Evolutionary conservation across 1,140 invertebrate species (phyloP).

Genomic region (Panulirus ornatus): DNA sequence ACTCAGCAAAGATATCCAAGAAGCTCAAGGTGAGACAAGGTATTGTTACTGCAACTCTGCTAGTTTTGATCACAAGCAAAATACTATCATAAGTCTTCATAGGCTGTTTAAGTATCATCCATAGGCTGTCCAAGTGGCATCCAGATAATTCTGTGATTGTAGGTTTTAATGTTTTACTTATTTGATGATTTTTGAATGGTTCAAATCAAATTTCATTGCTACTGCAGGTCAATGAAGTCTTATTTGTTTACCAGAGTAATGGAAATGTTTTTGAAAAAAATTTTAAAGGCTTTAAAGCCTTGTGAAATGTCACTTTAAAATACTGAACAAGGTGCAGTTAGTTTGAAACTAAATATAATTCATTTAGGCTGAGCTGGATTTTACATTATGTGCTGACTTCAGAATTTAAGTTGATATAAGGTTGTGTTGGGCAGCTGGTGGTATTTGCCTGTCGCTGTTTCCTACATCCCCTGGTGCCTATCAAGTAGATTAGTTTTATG

Average conservation of each 20-base stretch:
- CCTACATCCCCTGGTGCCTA: constrained; percentile 20
- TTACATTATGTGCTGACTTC: background rate
- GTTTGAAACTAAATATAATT: too few species aligned
- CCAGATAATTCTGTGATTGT: background rate
- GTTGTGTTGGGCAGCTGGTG: constrained; percentile 20
- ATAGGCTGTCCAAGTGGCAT: background rate
- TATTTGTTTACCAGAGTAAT: too few species aligned
- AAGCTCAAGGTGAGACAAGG: background rate
- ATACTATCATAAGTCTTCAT: background rate
- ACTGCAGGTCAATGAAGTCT: background rate
- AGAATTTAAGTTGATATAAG: background rate
- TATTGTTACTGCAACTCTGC: background rate
- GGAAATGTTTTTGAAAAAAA: too few species aligned
- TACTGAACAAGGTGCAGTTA: too few species aligned
- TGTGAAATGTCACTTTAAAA: too few species aligned
- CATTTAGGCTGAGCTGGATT: background rate
- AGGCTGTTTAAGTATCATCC: background rate
- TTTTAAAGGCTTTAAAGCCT: too few species aligned
- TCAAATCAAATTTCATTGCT: background rate
- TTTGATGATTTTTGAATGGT: background rate
- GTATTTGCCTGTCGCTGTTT: background rate
- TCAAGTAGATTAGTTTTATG: constrained; percentile 36
- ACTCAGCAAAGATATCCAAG: background rate
- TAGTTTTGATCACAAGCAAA: background rate
- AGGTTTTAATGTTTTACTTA: background rate